Base-by-base conservation (phyloP, 2,113 vertebrate genomes). In the Promerops cafer region DNA sequence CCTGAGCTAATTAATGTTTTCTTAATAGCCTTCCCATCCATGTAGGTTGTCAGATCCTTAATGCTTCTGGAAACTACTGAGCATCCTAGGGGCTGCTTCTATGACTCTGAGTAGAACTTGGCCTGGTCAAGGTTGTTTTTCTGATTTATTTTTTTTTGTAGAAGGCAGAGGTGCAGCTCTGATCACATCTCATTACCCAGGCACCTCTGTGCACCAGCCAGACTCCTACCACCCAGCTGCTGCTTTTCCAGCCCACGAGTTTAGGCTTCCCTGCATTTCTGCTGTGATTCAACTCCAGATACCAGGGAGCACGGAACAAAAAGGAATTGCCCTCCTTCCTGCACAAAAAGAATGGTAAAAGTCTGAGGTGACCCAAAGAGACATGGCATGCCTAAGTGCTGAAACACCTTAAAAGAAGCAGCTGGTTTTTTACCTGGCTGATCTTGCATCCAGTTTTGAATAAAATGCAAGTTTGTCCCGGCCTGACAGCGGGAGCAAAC, bases 1-100 rank as follows among this genome's bases (percentile, higher is more conserved):
- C 53, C 53, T 78, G 69, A 95, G 64, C 45, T 95, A 95, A 96
- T 93, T 30, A 89, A 75, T 64, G 83, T 82, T 96, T 94, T 93
- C 84, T 66, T 83, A 90, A 83, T n/a, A 71, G 68, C 64, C 83
- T 75, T 80, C 69, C 56, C 64, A 75, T 71, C 60, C 65, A 53
- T 22, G 37, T 70, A 81, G 16, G 20, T 24, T 68, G 47, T 63
- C 42, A 59, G 79, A 63, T 65, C 54, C 56, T 70, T 59, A 83
- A 81, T 22, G 21, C 20, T 86, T 40, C 20, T 21, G 13, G 42
- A 90, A 91, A 47, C 16, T 40, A 24, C 1, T 31, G 39, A 61
- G 50, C 30, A 40, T 14, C n/a, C 12, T 42, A 42, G 13, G 45
- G 28, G 63, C 49, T 66, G 30, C 47, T 10, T 45, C 31, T 23